phyloP scores from a whole-genome alignment of 2,113 vertebrate genomes.

The Anhinga anhinga region DNA sequence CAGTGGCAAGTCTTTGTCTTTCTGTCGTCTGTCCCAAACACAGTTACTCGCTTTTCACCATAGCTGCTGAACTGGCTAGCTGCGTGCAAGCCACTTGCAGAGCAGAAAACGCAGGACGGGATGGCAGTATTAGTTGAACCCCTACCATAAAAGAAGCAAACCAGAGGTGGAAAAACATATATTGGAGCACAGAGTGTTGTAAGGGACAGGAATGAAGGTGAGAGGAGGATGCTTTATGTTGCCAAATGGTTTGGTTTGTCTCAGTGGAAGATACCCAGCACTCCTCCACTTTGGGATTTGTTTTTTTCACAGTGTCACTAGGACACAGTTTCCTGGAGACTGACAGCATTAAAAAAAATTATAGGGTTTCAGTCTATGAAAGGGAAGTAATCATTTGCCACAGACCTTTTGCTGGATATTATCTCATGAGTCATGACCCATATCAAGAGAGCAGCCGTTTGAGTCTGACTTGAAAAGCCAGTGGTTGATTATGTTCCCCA shows the following conservation, averaged over 20 bases:
- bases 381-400: conserved; percentile 46
- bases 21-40: neutral
- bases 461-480: conserved; percentile 41
- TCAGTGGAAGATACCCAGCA: neutral
- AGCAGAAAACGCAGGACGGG: neutral
- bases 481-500: conserved; percentile 32
- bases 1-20: neutral
- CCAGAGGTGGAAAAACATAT: neutral
- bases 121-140: neutral
- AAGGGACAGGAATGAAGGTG: neutral
- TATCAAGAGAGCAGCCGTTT: conserved; percentile 19
- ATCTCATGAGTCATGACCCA: conserved; percentile 59
- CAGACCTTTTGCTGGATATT: conserved; percentile 57
- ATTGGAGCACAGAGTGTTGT: neutral
- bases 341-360: conserved; percentile 35
- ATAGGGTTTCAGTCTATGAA: conserved; percentile 17
- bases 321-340: conserved; percentile 1
- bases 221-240: neutral
- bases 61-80: neutral
- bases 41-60: neutral
- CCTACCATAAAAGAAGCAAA: neutral
- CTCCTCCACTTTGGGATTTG: neutral
- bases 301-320: neutral
- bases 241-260: neutral
- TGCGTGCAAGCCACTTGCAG: neutral